Evolutionary conservation across 2,888 invertebrate genomes (phyloP).

Genomic region (Lutraria lutraria): DNA sequence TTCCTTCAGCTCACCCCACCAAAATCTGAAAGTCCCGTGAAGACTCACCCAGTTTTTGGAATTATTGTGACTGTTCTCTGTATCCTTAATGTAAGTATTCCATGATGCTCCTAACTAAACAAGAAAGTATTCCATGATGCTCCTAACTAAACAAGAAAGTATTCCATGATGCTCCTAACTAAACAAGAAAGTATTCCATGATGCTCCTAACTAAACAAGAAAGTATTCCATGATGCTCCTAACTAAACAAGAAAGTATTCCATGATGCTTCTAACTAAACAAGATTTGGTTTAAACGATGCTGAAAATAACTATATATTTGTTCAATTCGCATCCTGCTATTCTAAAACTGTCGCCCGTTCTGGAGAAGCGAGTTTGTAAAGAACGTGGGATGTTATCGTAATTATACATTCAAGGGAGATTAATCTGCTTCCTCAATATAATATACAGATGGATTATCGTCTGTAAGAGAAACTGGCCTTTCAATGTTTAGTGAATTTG

Average conservation of each 20-base stretch:
- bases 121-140: slow-evolving; percentile 20
- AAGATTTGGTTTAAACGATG: no score
- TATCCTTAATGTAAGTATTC: slow-evolving; percentile 69
- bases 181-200: slow-evolving; percentile 32
- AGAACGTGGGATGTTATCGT: no score
- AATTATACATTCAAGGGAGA: no score
- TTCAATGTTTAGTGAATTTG: no score
- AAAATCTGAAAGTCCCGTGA: slow-evolving; percentile 32
- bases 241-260: slow-evolving; percentile 34
- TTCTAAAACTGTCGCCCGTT: no score
- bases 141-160: slow-evolving; percentile 34
- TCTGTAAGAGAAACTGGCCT: no score
- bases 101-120: not conserved
- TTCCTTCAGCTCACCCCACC: slow-evolving; percentile 20
- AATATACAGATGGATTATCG: no score
- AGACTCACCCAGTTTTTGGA: slow-evolving; percentile 70
- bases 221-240: slow-evolving; percentile 35
- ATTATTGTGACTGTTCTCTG: slow-evolving; percentile 65
- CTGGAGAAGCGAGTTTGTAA: no score
- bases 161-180: not conserved
- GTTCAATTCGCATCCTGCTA: no score
- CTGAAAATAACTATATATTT: no score
- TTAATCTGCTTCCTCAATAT: no score
- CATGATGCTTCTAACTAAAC: not conserved
- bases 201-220: not conserved